Base-by-base conservation (phyloP, 1,140 invertebrate genomes). In the Camponotus vicinus region DNA sequence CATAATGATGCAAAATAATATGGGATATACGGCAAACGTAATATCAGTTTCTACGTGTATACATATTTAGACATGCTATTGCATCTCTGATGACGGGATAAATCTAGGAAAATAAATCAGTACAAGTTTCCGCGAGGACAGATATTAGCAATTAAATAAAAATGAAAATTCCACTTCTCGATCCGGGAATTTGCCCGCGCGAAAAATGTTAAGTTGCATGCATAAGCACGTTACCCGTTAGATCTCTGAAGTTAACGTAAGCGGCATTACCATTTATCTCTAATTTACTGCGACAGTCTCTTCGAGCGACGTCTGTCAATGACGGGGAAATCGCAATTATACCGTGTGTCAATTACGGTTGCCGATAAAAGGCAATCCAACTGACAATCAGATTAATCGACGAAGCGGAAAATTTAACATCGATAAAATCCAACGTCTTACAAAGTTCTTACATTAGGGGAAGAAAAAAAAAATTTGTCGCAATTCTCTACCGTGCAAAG, bases 261-360 rank as follows among this genome's bases (percentile, higher is more conserved):
- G 75, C 34, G 37, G 77, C 61, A 55, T 66, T 78, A 45, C 76
- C 45, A 34, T 75, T 75, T 83, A 83, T 63, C 69, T 75, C 55
- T 61, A 73, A 83, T 83, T 75, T 83, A 69, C 13, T 21, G 34
- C 69, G 69, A 75, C 79, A 61, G 40, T 73, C 32, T 61, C 18
- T 61, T 40, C 40, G 52, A 32, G 27, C 40, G 32, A 61, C 55
- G 67, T 71, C 67, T 45, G 67, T 73, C 79, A 75, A 37, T 61
- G 69, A 83, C 55, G 55, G 55, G 21, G 27, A 83, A 83, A 49
- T 83, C 55, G 45, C 69, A 82, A 82, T 73, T 82, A 73, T 61
- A 73, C 55, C 13, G 34, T 40, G 27, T 34, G 55, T 55, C 67
- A 82, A 82, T 82, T 82, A 82, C 7, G 27, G 15, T 6, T 18